phyloP scores from a whole-genome alignment of 2,888 invertebrate species.

The Hypsopygia costalis region DNA sequence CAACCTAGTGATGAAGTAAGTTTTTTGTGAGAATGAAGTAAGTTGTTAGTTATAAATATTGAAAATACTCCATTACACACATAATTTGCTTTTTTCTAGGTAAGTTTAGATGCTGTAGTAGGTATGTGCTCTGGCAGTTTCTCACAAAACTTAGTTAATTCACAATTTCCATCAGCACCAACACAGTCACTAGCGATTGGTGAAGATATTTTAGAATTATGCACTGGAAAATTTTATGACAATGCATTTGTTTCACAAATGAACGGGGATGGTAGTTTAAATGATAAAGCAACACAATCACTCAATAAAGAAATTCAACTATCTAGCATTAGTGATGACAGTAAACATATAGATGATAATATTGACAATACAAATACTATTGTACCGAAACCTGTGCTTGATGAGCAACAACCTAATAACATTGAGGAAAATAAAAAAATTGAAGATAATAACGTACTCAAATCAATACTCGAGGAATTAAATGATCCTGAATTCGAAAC shows the following conservation, averaged over 20 bases:
- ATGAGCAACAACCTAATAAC: conserved; percentile 3
- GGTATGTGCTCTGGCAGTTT: conserved; percentile 80
- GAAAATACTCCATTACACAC: no score
- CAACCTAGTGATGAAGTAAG: conserved; percentile 47
- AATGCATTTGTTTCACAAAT: conserved; percentile 53
- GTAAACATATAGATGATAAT: conserved; percentile 18
- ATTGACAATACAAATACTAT: no score
- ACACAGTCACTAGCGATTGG: conserved; percentile 57
- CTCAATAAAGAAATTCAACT: not conserved
- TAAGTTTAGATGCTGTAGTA: conserved; percentile 72
- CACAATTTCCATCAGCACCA: conserved; percentile 36
- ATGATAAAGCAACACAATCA: conserved; percentile 22
- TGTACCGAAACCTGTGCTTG: no score
- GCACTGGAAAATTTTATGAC: conserved; percentile 80
- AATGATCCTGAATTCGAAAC: conserved; percentile 49
- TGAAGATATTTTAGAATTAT: conserved; percentile 73
- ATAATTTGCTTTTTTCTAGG: conserved; percentile 25
- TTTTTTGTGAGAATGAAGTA: conserved; percentile 43
- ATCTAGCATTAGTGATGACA: conserved; percentile 2
- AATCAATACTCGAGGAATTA: conserved; percentile 61
- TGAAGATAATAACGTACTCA: conserved; percentile 31
- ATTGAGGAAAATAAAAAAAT: conserved; percentile 12
- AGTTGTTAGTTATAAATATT: no score
- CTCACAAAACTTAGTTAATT: conserved; percentile 59
- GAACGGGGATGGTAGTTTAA: conserved; percentile 17